Conservation (phyloP, 2,113 vertebrate species). For the Lagopus leucura region DNA sequence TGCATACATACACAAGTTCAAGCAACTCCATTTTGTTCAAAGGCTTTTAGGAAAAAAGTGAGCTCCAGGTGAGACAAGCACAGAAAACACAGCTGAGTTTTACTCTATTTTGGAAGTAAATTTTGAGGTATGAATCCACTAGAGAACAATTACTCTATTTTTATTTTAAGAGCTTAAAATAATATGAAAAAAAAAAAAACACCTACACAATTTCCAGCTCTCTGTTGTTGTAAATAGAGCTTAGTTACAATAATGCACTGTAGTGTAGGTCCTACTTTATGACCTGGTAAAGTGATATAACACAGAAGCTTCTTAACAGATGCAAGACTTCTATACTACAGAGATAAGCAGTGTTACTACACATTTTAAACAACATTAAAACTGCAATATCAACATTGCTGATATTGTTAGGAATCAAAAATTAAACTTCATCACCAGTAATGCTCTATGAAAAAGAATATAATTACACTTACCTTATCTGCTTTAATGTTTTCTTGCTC, state of each 20-base stretch:
- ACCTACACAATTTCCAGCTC: not conserved
- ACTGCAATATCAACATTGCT: not conserved
- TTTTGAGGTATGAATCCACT: not conserved
- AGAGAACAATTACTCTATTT: not conserved
- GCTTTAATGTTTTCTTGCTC: conserved; percentile 96
- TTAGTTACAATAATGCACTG: not conserved
- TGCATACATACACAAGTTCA: fast-evolving
- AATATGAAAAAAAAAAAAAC: not conserved
- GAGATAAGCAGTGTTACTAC: not conserved
- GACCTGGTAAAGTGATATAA: not conserved
- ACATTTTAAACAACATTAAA: not conserved
- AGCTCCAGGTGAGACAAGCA: not conserved
- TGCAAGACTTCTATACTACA: not conserved
- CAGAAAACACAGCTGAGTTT: not conserved
- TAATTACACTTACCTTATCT: conserved; percentile 85
- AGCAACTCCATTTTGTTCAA: not conserved
- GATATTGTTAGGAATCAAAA: not conserved
- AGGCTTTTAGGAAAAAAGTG: not conserved
- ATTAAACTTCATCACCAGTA: not conserved
- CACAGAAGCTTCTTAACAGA: not conserved
- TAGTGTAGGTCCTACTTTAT: not conserved
- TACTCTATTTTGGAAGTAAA: not conserved
- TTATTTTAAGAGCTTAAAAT: not conserved
- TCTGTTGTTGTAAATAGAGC: not conserved
- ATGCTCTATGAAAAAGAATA: not conserved